These are phyloP conservation scores for Apteryx owenii DNA, from an alignment of 2,113 vertebrate species.

Conservation along the genomic window DNA sequence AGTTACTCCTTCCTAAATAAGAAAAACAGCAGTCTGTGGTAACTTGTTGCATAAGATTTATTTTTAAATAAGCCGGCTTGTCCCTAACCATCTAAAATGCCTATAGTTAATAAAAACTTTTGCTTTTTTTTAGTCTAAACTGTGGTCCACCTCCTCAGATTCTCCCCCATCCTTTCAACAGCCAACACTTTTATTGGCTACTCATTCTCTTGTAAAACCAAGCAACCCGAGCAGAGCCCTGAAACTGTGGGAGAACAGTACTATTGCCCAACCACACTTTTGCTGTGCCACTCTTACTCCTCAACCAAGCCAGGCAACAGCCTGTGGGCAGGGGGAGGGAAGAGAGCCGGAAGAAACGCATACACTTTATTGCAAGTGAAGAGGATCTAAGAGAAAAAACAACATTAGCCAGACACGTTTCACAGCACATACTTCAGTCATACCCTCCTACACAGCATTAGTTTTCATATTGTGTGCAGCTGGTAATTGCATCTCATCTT, in stretches of 20 bases:
- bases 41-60: background rate
- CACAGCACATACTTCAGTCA: background rate
- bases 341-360: background rate
- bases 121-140: background rate
- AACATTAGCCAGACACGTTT: conserved; percentile 31
- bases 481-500: conserved; percentile 12
- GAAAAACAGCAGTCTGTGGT: background rate
- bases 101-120: background rate
- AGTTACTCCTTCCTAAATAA: background rate
- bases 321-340: background rate
- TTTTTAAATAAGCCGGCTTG: background rate
- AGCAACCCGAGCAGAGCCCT: background rate
- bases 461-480: background rate
- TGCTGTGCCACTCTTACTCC: background rate
- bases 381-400: conserved; percentile 42
- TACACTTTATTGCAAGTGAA: background rate
- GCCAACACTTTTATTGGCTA: background rate
- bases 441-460: conserved; percentile 46
- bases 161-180: background rate
- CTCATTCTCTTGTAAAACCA: background rate
- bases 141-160: background rate
- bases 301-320: background rate
- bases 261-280: background rate
- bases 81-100: background rate
- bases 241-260: background rate